Conservation (phyloP, 2,888 invertebrate species). For the Pecten maximus region DNA sequence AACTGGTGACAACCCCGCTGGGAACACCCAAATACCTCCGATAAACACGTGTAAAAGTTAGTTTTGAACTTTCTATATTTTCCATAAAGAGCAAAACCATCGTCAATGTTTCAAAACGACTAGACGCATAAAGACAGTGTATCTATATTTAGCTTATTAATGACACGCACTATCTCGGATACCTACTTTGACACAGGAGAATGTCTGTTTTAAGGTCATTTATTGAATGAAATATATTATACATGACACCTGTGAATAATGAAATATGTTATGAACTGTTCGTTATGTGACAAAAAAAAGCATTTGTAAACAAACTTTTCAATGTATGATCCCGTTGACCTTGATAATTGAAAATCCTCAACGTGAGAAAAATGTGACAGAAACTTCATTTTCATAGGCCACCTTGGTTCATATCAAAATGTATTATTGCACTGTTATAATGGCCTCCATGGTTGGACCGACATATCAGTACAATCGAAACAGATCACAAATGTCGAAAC, state of each 20-base stretch:
- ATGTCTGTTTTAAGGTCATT: background rate
- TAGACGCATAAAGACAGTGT: background rate
- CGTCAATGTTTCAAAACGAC: background rate
- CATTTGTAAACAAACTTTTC: background rate
- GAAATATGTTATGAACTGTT: background rate
- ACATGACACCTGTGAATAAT: background rate
- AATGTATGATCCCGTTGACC: background rate
- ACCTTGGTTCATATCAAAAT: background rate
- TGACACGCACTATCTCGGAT: background rate
- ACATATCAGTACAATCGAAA: slow-evolving; percentile 13
- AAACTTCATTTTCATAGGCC: background rate
- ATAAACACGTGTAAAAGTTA: background rate
- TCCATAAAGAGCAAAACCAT: background rate
- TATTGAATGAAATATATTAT: background rate
- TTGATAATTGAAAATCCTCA: background rate
- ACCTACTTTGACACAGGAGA: background rate
- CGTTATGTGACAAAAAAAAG: background rate
- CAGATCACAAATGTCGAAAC: background rate
- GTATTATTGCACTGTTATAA: too few relatives aligned
- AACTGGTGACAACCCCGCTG: background rate
- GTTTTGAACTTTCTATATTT: background rate
- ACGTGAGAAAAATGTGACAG: background rate
- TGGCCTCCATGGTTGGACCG: background rate
- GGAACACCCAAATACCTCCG: slow-evolving; percentile 20
- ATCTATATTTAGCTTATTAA: background rate